A percentile compares a stretch with the other conserved stretches of the same genome.
These are phyloP conservation scores for Perdix hodgsoniae DNA, from an alignment of 2,797 vertebrate genomes.

Conservation along the genomic window DNA sequence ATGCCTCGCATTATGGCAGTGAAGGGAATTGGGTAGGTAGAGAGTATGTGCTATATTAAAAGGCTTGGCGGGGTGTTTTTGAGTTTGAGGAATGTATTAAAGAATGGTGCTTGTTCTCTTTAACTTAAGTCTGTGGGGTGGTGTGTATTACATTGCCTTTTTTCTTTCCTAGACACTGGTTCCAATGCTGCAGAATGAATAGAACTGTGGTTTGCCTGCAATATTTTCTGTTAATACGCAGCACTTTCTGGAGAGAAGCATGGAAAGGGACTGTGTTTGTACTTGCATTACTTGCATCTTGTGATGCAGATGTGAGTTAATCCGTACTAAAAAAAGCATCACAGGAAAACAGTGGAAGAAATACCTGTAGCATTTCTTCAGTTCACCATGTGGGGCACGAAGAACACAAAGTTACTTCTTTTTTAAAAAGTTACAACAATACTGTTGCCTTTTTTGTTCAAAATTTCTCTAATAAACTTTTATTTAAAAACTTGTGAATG, in stretches of 20 bases:
- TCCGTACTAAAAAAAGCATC: conserved; percentile 31
- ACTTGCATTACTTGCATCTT: conserved; percentile 90
- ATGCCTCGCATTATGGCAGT: not conserved
- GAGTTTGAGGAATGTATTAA: not conserved
- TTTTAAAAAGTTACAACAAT: conserved; percentile 65
- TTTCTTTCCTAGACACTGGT: conserved; percentile 86
- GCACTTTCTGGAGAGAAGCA: conserved; percentile 74
- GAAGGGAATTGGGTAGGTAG: not conserved
- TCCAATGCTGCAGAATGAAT: conserved; percentile 87
- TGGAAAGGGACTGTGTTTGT: conserved; percentile 86
- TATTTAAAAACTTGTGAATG: conserved; percentile 84
- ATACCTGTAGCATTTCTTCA: conserved; percentile 70
- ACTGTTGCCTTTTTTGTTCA: conserved; percentile 74
- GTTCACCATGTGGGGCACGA: conserved; percentile 72
- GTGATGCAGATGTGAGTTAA: conserved; percentile 66
- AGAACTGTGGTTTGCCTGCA: conserved; percentile 41
- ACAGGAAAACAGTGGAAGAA: conserved; percentile 46
- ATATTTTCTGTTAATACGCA: conserved; percentile 70
- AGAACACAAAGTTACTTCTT: conserved; percentile 69
- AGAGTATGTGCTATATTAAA: not conserved
- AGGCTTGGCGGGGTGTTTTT: not conserved
- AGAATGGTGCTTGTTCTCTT: not conserved
- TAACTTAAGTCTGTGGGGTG: not conserved
- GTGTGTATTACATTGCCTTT: not conserved
- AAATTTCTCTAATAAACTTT: conserved; percentile 90